Conservation (phyloP, 2,888 invertebrate genomes). For the Meta bourneti region DNA sequence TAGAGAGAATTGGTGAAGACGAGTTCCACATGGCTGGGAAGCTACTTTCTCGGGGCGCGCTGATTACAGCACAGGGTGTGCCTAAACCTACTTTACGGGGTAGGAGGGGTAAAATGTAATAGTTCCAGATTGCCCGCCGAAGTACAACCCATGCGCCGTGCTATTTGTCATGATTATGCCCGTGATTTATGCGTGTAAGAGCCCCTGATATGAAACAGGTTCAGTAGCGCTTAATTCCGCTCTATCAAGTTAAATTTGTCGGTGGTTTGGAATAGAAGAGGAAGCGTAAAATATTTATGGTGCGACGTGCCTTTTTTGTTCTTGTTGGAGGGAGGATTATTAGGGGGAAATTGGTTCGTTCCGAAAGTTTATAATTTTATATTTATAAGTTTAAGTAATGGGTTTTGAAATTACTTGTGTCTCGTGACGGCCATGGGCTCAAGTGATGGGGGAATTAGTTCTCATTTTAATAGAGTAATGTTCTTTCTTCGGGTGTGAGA, state of each 20-base stretch:
- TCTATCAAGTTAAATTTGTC: slow-evolving; percentile 70
- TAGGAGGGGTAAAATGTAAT: slow-evolving; percentile 63
- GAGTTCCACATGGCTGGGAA: slow-evolving; percentile 51
- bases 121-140: slow-evolving; percentile 67
- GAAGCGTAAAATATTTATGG: slow-evolving; percentile 56
- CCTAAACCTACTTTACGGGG: slow-evolving; percentile 27
- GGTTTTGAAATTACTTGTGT: slow-evolving; percentile 5
- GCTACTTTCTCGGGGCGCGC: slow-evolving; percentile 41
- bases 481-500: neutral
- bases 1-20: slow-evolving; percentile 62
- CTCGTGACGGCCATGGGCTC: neutral
- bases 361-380: slow-evolving; percentile 28
- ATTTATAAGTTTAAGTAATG: neutral
- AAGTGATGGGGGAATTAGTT: neutral
- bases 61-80: slow-evolving; percentile 53
- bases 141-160: slow-evolving; percentile 57
- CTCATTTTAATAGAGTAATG: slow-evolving; percentile 1
- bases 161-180: slow-evolving; percentile 71
- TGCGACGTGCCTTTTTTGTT: neutral
- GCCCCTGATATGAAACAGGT: slow-evolving; percentile 66
- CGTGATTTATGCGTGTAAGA: slow-evolving; percentile 65
- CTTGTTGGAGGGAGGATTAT: slow-evolving; percentile 18
- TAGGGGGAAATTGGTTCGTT: slow-evolving; percentile 17
- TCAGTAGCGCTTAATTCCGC: slow-evolving; percentile 68
- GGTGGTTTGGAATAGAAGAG: neutral